A percentile compares a stretch with the other conserved stretches of the same genome.
Evolutionary conservation across 2,888 invertebrate species (phyloP).

Genomic region (Choristoneura rosaceana): DNA sequence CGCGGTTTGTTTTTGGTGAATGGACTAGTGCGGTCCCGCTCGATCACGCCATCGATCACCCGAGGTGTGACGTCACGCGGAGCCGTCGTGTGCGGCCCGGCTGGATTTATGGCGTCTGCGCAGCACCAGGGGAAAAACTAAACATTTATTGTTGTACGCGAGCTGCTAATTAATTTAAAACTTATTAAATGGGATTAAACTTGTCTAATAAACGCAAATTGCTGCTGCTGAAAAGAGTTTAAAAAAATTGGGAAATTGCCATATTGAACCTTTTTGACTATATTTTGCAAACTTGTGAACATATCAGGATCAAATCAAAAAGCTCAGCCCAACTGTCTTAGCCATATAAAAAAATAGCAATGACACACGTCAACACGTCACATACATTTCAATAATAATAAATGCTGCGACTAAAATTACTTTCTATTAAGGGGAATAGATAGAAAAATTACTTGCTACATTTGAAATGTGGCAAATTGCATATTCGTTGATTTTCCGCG

Average conservation of each 20-base stretch:
- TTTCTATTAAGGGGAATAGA: background rate
- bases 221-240: background rate
- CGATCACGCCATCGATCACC: slow-evolving; percentile 80
- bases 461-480: slow-evolving; percentile 81
- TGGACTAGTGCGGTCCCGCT: slow-evolving; percentile 65
- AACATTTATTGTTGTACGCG: slow-evolving; percentile 54
- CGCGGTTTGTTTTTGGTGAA: slow-evolving; percentile 53
- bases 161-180: slow-evolving; percentile 52
- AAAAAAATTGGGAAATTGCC: background rate
- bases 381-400: slow-evolving; percentile 17
- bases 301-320: background rate
- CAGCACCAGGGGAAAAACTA: slow-evolving; percentile 70
- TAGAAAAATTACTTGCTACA: slow-evolving; percentile 26
- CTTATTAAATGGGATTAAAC: slow-evolving; percentile 12
- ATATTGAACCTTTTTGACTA: background rate
- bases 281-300: background rate
- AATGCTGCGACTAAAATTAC: slow-evolving; percentile 26
- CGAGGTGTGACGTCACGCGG: slow-evolving; percentile 84
- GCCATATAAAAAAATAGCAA: background rate
- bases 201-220: background rate
- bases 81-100: slow-evolving; percentile 84
- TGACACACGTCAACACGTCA: slow-evolving; percentile 33
- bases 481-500: slow-evolving; percentile 74
- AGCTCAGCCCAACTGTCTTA: background rate
- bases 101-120: slow-evolving; percentile 83